These are phyloP conservation scores for Leptopilina boulardi DNA, from an alignment of 1,140 invertebrate genomes.

Conservation along the genomic window DNA sequence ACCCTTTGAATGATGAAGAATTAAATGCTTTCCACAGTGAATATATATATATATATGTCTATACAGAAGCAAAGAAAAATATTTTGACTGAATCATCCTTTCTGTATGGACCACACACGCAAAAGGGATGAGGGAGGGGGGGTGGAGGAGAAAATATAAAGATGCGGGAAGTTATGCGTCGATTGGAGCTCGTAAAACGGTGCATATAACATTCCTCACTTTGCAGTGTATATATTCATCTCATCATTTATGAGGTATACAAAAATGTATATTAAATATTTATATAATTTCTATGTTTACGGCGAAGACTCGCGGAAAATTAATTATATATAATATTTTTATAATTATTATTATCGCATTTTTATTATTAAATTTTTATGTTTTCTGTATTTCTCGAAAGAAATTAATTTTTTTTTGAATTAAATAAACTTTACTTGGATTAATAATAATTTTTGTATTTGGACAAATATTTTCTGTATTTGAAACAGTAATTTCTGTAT, in stretches of 20 bases:
- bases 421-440: too few relatives aligned
- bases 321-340: too few relatives aligned
- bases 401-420: too few relatives aligned
- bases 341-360: too few relatives aligned
- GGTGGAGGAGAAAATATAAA: background rate
- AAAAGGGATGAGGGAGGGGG: too few relatives aligned
- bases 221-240: background rate
- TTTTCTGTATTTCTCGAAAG: too few relatives aligned
- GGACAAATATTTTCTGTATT: too few relatives aligned
- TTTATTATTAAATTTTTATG: too few relatives aligned
- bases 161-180: background rate
- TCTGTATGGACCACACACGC: background rate
- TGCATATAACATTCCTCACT: slow-evolving; percentile 27
- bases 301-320: too few relatives aligned
- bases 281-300: background rate
- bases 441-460: too few relatives aligned
- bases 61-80: background rate
- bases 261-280: background rate
- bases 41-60: background rate
- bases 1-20: slow-evolving; percentile 10
- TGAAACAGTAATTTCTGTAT: too few relatives aligned
- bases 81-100: slow-evolving; percentile 31
- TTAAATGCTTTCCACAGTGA: background rate
- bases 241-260: background rate
- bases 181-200: slow-evolving; percentile 6